Base-by-base conservation (phyloP, 2,113 vertebrate genomes). In the Scomber colias region DNA sequence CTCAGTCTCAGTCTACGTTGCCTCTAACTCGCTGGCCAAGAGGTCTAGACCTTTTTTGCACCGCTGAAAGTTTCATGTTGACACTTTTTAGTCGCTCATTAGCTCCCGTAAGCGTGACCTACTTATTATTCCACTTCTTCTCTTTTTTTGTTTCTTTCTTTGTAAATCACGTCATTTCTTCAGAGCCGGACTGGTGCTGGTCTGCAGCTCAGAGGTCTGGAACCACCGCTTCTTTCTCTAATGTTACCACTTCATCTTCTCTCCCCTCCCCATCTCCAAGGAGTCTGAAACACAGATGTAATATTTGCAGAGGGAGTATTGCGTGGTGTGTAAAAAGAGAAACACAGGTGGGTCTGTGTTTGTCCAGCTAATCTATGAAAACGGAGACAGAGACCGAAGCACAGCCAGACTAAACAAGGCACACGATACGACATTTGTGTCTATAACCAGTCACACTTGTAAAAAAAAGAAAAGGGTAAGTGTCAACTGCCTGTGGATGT, bases 291-390 rank as follows among this genome's bases (percentile, higher is more conserved):
- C 77, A 27, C 68, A 72, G 49, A 79, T 86, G 71, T 80, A 46
- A 85, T 87, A 79, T 87, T 88, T 86, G 80, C 64, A 82, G 71
- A 77, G 75, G 63, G 75, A 70, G 71, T 83, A 82, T 88, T 74
- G 61, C 45, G 66, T 87, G 79, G 78, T 83, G 73, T 53, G 79
- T 55, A 71, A 74, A 27, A 83, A 71, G 35, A 51, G 64, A 71
- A 87, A 88, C 71, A 61, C 19, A 10, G 71, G 66, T 81, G 50
- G 30, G 63, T 68, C 61, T 44, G n/a, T 83, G 72, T 79, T 79
- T 81, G 73, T 87, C 72, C 54, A 40, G 31, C 73, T 84, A 67
- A 82, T 87, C 54, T 75, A 69, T 49, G 73, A 64, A 76, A 71
- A 55, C 3, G 64, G 83, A 9, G 49, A 56, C 54, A 12, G 54